Evolutionary conservation across 2,888 invertebrate genomes (phyloP), one percentile per base, ranked within the genome.

Genomic region (Augochlorella aurata): DNA sequence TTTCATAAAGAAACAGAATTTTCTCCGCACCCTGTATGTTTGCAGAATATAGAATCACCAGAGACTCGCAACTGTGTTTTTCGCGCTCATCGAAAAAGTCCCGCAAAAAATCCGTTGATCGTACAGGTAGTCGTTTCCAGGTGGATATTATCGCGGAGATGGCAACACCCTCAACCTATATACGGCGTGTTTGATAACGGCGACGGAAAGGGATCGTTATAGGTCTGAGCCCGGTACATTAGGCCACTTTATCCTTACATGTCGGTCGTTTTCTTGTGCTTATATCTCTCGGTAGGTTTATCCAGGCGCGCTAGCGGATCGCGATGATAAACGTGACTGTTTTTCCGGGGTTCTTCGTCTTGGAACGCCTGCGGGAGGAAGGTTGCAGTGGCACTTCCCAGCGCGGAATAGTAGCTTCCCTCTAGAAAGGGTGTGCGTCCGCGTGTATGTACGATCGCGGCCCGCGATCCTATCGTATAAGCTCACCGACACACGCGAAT

Each of bases 251-350:
- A 74, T 86, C 74, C 68, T 80, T 82, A 85, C 74, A 73, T 54
- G 69, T 58, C 65, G 47, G 70, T 58, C 49, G 77, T 84, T 81
- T 82, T 74, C 74, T 67, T 74, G 38, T 54, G 66, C 63, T 77
- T 77, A 58, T 84, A 78, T 75, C 38, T 52, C 61, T 18, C 14
- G 58, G 38, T 52, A 21, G 45, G 67, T 54, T 79, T 67, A 67
- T 74, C 54, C 74, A 69, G 70, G 67, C 79, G 74, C 63, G 76
- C 74, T 61, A 58, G 47, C 71, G 58, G 29, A 61, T 71, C 77
- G 76, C 83, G 73, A 83, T 88, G 86, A 88, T 88, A 86, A 86
- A 87, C 85, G 81, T 50, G 82, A 81, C 85, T 84, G 85, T 86
- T 87, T 86, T 83, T 83, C 86, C 86, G 76, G 79, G 67, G 74